Conservation (phyloP, 2,113 vertebrate genomes). For the Numenius arquata region DNA sequence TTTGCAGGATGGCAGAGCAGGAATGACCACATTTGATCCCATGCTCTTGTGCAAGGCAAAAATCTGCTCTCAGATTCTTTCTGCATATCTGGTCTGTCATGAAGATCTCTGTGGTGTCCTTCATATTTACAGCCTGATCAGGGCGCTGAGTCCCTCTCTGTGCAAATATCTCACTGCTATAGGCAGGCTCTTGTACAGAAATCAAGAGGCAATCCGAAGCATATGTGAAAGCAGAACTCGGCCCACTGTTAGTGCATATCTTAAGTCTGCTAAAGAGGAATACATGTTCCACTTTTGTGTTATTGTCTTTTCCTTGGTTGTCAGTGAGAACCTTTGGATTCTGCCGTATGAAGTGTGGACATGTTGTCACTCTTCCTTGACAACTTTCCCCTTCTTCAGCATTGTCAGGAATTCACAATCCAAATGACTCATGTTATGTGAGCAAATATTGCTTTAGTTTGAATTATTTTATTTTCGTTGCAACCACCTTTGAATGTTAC, state of each 20-base stretch:
- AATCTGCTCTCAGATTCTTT: neutral
- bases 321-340: neutral
- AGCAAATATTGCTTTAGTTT: conserved; percentile 43
- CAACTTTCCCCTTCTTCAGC: neutral
- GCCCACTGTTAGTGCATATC: neutral
- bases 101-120: neutral
- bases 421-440: neutral
- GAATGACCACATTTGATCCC: neutral
- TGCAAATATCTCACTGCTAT: neutral
- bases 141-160: neutral
- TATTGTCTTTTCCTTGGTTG: neutral
- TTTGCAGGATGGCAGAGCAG: neutral
- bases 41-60: neutral
- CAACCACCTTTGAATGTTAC: conserved; percentile 31
- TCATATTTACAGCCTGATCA: neutral
- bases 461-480: conserved; percentile 27
- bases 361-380: neutral
- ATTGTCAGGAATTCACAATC: neutral
- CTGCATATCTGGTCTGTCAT: neutral
- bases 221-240: neutral
- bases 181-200: neutral
- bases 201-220: conserved; percentile 21
- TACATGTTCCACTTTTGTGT: neutral
- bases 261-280: neutral
- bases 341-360: neutral